Percentiles rank a stretch among this genome's conserved stretches.
These are phyloP conservation scores for Caenorhabditis tropicalis DNA, from an alignment of 1,140 invertebrate species.

Conservation along the genomic window DNA sequence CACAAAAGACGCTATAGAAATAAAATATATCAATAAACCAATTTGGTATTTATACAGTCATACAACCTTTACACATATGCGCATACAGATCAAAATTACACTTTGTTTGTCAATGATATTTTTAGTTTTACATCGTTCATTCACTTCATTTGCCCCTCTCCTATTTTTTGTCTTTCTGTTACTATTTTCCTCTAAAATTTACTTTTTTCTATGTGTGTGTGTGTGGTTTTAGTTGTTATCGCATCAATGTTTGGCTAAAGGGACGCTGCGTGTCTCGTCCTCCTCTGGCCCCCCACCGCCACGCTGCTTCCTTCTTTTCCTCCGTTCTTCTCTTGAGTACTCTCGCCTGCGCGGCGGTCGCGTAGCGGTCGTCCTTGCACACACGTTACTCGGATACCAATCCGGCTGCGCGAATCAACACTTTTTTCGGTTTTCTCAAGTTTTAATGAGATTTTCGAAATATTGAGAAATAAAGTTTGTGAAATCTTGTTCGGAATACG, in stretches of 20 bases:
- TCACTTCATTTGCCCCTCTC: not conserved
- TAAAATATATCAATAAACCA: not conserved
- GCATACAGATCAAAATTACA: slow-evolving; percentile 18
- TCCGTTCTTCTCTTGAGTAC: slow-evolving; percentile 1
- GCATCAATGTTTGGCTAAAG: not conserved
- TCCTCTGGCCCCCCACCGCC: not conserved
- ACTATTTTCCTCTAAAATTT: not conserved
- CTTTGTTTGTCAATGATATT: slow-evolving; percentile 22
- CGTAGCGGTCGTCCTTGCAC: slow-evolving; percentile 29
- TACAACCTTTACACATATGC: not conserved
- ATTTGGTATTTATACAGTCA: slow-evolving; percentile 17
- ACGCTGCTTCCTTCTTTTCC: not conserved
- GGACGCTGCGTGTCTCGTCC: not conserved
- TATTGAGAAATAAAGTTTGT: no score
- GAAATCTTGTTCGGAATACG: no score
- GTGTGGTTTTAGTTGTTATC: slow-evolving; percentile 2
- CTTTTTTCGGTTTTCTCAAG: not conserved
- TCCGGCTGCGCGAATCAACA: not conserved
- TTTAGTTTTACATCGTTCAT: not conserved
- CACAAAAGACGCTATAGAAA: not conserved
- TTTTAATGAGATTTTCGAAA: not conserved
- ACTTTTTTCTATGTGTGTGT: not conserved
- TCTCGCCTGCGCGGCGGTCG: slow-evolving; percentile 7
- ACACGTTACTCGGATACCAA: slow-evolving; percentile 28
- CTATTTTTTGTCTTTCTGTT: not conserved